Evolutionary conservation across 1,140 invertebrate genomes (phyloP), one percentile per base, ranked within the genome.

Genomic region (Sweltsa coloradensis): DNA sequence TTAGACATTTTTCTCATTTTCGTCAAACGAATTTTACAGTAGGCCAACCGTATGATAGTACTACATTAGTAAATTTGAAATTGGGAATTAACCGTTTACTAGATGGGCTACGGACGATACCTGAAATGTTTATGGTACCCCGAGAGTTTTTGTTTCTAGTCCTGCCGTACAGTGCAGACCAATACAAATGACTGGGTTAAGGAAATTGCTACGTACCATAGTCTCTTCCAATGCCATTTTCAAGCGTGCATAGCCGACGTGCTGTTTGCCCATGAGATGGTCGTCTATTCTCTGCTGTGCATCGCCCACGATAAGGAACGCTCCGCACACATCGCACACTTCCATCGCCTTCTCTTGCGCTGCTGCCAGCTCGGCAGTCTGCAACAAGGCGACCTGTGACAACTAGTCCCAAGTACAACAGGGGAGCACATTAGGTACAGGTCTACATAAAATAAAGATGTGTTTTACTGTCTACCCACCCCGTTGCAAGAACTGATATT

Each of bases 311-410:
- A 99, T 97, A 11, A 99, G 72, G 67, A 99, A 97, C 6, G 95
- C 94, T 3, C 95, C 95, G 69, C 95, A 99, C 2, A 97, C 90
- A 57, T 93, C 87, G 69, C 96, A 99, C 2, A 98, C 93, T 69
- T 98, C 94, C 95, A 99, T 98, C 63, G 93, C 89, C 64, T 96
- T 97, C 65, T 93, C 90, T 62, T 88, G 89, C 25, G 85, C 83
- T 19, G 80, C 82, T 44, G 85, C 87, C 55, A 87, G 67, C 64
- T 88, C 81, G 3, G 83, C 82, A 31, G 81, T 47, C 46, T 47
- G 23, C n/a, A 47, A 47, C 13, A 40, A 26, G 7, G 36, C n/a
- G n/a, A n/a, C n/a, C n/a, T n/a, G n/a, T n/a, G n/a, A n/a, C n/a
- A n/a, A n/a, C n/a, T n/a, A n/a, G n/a, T n/a, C n/a, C n/a, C n/a